phyloP scores from a whole-genome alignment of 2,888 invertebrate genomes.

The Plagodis pulveraria region DNA sequence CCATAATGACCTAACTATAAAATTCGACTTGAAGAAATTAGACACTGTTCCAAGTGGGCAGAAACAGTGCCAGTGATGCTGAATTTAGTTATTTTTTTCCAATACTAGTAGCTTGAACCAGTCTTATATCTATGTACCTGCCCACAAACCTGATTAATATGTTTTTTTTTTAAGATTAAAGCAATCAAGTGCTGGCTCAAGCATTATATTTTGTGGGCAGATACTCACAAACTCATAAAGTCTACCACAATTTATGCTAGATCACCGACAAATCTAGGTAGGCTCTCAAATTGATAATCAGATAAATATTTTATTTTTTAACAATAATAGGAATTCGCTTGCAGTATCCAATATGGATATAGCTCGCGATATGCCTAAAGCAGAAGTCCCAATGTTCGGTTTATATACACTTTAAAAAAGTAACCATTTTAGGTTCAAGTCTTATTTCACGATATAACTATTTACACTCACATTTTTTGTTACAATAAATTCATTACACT shows the following conservation, averaged over 20 bases:
- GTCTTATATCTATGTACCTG: conserved; percentile 62
- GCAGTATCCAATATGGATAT: conserved; percentile 83
- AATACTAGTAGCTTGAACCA: conserved; percentile 67
- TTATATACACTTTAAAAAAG: conserved; percentile 83
- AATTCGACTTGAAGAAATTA: conserved; percentile 62
- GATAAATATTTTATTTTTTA: conserved; percentile 84
- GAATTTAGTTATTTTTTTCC: conserved; percentile 47
- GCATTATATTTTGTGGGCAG: conserved; percentile 58
- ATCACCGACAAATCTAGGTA: conserved; percentile 80
- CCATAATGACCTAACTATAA: conserved; percentile 51
- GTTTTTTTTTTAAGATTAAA: conserved; percentile 50
- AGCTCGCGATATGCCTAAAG: conserved; percentile 66
- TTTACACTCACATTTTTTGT: conserved; percentile 83
- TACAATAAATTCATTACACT: conserved; percentile 84
- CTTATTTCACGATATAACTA: conserved; percentile 83
- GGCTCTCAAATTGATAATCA: conserved; percentile 74
- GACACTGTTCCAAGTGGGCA: conserved; percentile 73
- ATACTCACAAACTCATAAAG: conserved; percentile 63
- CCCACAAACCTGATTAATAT: conserved; percentile 55
- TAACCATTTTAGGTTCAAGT: conserved; percentile 75
- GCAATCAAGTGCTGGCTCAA: conserved; percentile 76
- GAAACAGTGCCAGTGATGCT: conserved; percentile 66
- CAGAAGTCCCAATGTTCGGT: conserved; percentile 75
- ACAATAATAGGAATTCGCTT: conserved; percentile 77
- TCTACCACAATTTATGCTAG: conserved; percentile 83